These are phyloP conservation scores for Papilio dardanus DNA, from an alignment of 1,140 invertebrate genomes.

Conservation along the genomic window DNA sequence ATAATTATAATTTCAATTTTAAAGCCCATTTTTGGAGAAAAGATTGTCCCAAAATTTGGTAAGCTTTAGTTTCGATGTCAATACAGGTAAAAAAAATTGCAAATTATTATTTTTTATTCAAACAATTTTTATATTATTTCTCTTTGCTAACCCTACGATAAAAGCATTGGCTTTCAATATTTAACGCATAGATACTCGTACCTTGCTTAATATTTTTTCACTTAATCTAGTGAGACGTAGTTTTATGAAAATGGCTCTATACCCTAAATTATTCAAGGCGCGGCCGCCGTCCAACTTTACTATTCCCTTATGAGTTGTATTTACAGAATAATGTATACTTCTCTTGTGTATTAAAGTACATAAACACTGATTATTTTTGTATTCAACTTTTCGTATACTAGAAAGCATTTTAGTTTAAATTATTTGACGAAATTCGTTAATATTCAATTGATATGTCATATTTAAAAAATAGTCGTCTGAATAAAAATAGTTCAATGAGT, in stretches of 20 bases:
- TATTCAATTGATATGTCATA: background rate
- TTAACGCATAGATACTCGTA: background rate
- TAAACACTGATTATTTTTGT: conserved; percentile 16
- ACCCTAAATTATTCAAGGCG: conserved; percentile 13
- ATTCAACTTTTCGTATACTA: background rate
- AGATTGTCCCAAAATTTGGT: no score
- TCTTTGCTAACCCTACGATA: background rate
- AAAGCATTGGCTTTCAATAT: background rate
- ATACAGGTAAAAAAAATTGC: no score
- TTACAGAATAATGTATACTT: conserved; percentile 19
- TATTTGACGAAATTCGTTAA: background rate
- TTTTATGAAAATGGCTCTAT: conserved; percentile 20
- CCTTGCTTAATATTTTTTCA: background rate
- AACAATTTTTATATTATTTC: background rate
- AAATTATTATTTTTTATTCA: no score
- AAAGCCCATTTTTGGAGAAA: no score
- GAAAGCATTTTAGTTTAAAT: background rate
- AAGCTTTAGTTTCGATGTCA: background rate
- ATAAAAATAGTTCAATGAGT: no score
- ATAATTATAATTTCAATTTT: no score
- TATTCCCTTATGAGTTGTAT: conserved; percentile 14
- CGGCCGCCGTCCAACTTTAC: conserved; percentile 17
- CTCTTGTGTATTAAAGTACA: conserved; percentile 6
- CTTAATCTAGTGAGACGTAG: conserved; percentile 1
- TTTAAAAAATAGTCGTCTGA: no score